phyloP scores from a whole-genome alignment of 2,797 vertebrate genomes.

The Gouania willdenowi region DNA sequence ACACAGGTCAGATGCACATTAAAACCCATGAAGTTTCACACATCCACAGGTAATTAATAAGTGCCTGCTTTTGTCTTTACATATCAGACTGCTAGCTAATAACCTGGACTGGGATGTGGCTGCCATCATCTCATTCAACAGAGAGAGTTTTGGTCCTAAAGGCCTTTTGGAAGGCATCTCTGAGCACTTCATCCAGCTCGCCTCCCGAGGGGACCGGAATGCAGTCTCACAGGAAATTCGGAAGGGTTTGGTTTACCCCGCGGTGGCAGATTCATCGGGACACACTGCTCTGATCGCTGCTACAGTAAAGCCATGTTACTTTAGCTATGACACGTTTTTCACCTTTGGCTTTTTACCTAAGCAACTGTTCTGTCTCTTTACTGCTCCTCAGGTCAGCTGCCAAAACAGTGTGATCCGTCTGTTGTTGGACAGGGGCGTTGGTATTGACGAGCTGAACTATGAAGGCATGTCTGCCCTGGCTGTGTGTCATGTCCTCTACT shows the following conservation, averaged over 20 bases:
- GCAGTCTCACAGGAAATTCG: constrained; percentile 63
- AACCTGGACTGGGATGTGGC: constrained; percentile 65
- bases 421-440: constrained; percentile 81
- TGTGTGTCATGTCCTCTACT: constrained; percentile 79
- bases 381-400: constrained; percentile 69
- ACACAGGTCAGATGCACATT: constrained; percentile 73
- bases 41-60: background rate
- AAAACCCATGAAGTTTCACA: background rate
- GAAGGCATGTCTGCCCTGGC: constrained; percentile 81
- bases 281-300: constrained; percentile 81
- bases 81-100: constrained; percentile 44
- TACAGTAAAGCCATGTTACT: constrained; percentile 63
- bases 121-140: constrained; percentile 67
- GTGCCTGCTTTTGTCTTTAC: background rate
- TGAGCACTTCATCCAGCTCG: constrained; percentile 70
- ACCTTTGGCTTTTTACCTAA: background rate
- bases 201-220: constrained; percentile 62
- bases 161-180: constrained; percentile 77
- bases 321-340: too few species aligned
- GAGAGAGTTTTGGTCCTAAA: constrained; percentile 62
- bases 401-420: constrained; percentile 74
- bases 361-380: background rate
- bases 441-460: constrained; percentile 79
- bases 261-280: constrained; percentile 77
- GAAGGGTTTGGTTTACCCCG: constrained; percentile 63